Evolutionary conservation across 2,888 invertebrate genomes (phyloP), one percentile per base, ranked within the genome.

Genomic region (Drosophila borborema): DNA sequence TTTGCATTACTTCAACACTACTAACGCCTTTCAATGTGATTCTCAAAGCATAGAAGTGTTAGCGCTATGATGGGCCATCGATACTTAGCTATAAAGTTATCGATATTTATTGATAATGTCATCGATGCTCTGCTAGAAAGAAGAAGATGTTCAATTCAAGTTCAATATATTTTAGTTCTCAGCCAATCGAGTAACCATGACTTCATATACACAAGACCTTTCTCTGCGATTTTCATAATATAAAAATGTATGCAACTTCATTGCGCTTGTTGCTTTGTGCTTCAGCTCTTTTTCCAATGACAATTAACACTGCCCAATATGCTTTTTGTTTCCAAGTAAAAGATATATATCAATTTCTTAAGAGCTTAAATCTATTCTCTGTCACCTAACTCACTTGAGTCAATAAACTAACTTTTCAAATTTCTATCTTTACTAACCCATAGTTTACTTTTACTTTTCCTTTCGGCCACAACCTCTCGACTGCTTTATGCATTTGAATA

Each of bases 401-500:
- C 51, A 8, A 34, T 18, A 18, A 51, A 51, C 18, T 36, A 31
- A 34, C 34, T 51, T 14, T 36, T 34, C 3, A 51, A 34, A 8
- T 20, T 14, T 34, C 0, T 51, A 4, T 20, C 14, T 51, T 18
- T 14, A 14, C 34, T 12, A 18, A 1, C n/a, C 18, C 31, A 51
- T 36, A 36, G 12, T 34, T 53, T 34, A 5, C 23, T 23, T 23
- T 23, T 28, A 28, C 14, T 16, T 23, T 9, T 46, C n/a, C 16
- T 34, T 41, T 10, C 20, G 20, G 12, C 14, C 36, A 48, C 14
- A 23, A 5, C 2, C 28, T 28, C 28, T 28, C 1, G 28, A 28
- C 8, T n/a, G 49, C n/a, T 48, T 56, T 54, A 31, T 38, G 65
- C 70, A 55, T 55, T 67, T 64, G 53, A 73, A 78, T 68, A 40